Conservation (phyloP, 2,888 invertebrate genomes). For the Sphecodes monilicornis region DNA sequence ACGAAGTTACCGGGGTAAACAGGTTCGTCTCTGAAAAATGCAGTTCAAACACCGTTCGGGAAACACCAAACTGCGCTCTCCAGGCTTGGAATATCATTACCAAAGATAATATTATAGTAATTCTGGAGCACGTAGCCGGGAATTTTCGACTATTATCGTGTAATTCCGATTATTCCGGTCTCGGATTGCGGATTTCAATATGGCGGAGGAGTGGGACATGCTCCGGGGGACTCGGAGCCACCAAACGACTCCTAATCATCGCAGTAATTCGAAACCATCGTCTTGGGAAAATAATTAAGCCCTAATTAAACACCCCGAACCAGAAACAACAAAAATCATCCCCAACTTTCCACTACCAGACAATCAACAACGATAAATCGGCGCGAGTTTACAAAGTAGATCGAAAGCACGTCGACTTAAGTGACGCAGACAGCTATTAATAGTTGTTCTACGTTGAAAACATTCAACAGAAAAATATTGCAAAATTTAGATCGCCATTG, state of each 20-base stretch:
- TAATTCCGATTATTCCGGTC: constrained; percentile 12
- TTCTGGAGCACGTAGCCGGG: constrained; percentile 9
- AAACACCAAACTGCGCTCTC: neutral
- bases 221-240: neutral
- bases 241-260: constrained; percentile 5
- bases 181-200: constrained; percentile 22
- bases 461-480: neutral
- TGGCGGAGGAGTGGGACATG: constrained; percentile 24
- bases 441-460: neutral
- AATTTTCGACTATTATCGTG: constrained; percentile 20
- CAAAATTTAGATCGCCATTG: neutral
- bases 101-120: constrained; percentile 12
- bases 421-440: neutral
- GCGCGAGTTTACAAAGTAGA: neutral
- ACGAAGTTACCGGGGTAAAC: neutral
- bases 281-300: neutral
- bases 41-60: constrained; percentile 4
- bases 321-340: neutral
- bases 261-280: neutral
- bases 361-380: neutral
- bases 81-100: neutral
- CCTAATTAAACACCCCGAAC: neutral
- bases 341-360: neutral
- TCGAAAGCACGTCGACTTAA: neutral
- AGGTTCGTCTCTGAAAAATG: neutral